phyloP scores from a whole-genome alignment of 2,888 invertebrate species.

The Drosophila demipolita region DNA sequence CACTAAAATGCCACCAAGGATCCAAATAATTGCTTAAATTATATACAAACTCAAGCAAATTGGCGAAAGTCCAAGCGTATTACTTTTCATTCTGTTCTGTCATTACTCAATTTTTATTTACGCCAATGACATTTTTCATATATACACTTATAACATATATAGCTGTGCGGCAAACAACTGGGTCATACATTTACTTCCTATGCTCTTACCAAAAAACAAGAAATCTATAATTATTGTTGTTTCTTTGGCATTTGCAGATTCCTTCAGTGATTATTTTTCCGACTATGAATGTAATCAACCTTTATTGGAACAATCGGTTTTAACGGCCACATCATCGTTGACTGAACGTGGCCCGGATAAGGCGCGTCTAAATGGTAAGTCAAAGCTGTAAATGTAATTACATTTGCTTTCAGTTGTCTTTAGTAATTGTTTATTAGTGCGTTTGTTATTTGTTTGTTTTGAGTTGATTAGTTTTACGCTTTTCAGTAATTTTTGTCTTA shows the following conservation, averaged over 20 bases:
- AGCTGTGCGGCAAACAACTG: conserved; percentile 31
- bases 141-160: conserved; percentile 17
- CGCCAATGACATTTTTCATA: conserved; percentile 58
- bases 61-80: conserved; percentile 62
- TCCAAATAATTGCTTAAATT: conserved; percentile 41
- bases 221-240: conserved; percentile 6
- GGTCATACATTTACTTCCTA: conserved; percentile 48
- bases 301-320: conserved; percentile 89
- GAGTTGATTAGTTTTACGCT: conserved; percentile 25
- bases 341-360: conserved; percentile 93
- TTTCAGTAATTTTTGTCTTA: conserved; percentile 21
- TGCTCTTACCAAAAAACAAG: conserved; percentile 22
- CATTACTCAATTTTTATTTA: conserved; percentile 58
- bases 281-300: conserved; percentile 93
- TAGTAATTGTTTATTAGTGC: conserved; percentile 19
- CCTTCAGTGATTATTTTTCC: conserved; percentile 83
- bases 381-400: background rate
- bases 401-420: conserved; percentile 1
- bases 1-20: conserved; percentile 43
- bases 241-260: conserved; percentile 73
- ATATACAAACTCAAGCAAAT: conserved; percentile 33
- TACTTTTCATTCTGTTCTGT: conserved; percentile 23
- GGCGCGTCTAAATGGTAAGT: conserved; percentile 93
- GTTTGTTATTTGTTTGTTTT: conserved; percentile 32
- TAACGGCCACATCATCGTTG: conserved; percentile 93